Evolutionary conservation across 2,113 vertebrate species (phyloP).

Genomic region (Syngnathus typhle): DNA sequence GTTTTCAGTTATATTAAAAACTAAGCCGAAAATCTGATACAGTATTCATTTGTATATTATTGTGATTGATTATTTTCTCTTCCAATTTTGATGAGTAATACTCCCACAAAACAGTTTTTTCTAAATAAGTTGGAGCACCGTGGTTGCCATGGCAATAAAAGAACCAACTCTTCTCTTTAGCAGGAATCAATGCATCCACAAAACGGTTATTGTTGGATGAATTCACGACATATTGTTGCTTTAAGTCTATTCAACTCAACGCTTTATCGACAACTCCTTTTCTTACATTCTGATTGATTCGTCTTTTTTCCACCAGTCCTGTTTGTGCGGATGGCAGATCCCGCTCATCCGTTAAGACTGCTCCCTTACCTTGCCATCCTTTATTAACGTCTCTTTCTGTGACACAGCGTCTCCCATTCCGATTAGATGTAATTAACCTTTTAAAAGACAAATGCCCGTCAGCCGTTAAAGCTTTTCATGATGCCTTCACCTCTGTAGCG

Average conservation of each 20-base stretch:
- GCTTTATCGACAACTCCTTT: slow-evolving; percentile 9
- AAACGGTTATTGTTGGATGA: not conserved
- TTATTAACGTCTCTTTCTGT: slow-evolving; percentile 62
- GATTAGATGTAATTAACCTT: slow-evolving; percentile 72
- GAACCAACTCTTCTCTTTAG: not conserved
- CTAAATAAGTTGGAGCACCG: not conserved
- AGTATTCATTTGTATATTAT: too few species aligned
- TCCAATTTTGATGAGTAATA: not conserved
- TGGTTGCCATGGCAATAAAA: not conserved
- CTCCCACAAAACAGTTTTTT: not conserved
- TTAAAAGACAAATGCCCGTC: slow-evolving; percentile 45
- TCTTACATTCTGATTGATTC: slow-evolving; percentile 41
- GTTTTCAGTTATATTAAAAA: too few species aligned
- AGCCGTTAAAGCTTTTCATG: slow-evolving; percentile 53
- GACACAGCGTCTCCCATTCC: slow-evolving; percentile 47
- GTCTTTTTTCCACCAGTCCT: slow-evolving; percentile 44
- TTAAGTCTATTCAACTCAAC: slow-evolving; percentile 5
- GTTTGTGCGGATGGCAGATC: slow-evolving; percentile 38
- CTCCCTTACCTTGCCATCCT: slow-evolving; percentile 53
- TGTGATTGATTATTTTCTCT: not conserved
- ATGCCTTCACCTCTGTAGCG: not conserved
- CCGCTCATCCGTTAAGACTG: slow-evolving; percentile 23
- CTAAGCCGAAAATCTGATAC: too few species aligned
- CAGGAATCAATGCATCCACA: not conserved
- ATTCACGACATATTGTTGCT: slow-evolving; percentile 7